Conservation (phyloP, 2,888 invertebrate species). For the Anaspis maculata region DNA sequence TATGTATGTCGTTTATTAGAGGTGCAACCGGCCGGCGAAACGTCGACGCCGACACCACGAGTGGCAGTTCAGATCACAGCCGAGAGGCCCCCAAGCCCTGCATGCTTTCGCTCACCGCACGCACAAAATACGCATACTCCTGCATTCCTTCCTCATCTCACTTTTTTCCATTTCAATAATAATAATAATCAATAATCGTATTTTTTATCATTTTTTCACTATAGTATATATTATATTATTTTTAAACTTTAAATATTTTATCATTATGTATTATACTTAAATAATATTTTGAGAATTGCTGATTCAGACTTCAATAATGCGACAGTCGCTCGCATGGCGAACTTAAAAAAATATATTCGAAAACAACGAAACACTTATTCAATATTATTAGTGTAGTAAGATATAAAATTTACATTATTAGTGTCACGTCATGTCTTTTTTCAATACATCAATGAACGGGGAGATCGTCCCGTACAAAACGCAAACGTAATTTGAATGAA, state of each 20-base stretch:
- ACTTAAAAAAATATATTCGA: conserved; percentile 41
- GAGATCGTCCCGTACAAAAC: neutral
- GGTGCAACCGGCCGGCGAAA: conserved; percentile 22
- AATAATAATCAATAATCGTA: conserved; percentile 10
- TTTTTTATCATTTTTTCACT: conserved; percentile 30
- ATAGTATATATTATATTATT: conserved; percentile 33
- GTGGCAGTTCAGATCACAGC: conserved; percentile 44
- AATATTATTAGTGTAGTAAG: too few species aligned
- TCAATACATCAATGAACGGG: neutral
- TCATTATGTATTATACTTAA: conserved; percentile 31
- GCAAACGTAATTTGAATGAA: too few species aligned
- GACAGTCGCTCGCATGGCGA: conserved; percentile 39
- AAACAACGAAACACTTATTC: conserved; percentile 39
- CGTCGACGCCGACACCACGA: conserved; percentile 26
- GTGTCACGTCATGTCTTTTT: conserved; percentile 39
- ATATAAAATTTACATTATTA: conserved; percentile 35
- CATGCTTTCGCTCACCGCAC: conserved; percentile 22
- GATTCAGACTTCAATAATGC: conserved; percentile 45
- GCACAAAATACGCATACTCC: conserved; percentile 9
- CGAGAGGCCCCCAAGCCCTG: conserved; percentile 36
- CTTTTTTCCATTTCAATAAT: conserved; percentile 12
- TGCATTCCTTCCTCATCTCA: conserved; percentile 12
- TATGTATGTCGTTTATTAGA: conserved; percentile 44
- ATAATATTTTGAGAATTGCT: conserved; percentile 46
- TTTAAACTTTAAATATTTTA: conserved; percentile 30